These are phyloP conservation scores for Recurvirostra avosetta DNA, from an alignment of 2,113 vertebrate species.

Conservation along the genomic window DNA sequence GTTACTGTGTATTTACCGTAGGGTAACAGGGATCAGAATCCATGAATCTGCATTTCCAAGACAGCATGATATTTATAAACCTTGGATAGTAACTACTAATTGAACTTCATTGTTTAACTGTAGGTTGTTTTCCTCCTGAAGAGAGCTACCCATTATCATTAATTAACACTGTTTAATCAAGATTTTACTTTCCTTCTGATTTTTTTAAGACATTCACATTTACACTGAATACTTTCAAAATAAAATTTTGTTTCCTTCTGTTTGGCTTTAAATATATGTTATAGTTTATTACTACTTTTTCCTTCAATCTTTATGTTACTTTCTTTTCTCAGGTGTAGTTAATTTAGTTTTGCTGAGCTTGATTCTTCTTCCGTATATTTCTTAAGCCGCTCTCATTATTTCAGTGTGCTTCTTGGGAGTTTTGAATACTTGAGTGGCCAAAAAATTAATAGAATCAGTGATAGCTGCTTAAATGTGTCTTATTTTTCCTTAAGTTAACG, in stretches of 20 bases:
- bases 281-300: background rate
- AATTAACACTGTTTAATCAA: background rate
- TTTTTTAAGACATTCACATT: background rate
- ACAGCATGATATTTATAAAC: background rate
- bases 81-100: background rate
- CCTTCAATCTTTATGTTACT: background rate
- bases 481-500: background rate
- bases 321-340: background rate
- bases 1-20: background rate
- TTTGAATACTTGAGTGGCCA: background rate
- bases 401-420: background rate
- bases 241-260: background rate
- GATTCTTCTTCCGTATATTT: background rate
- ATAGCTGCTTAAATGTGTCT: background rate
- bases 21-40: background rate
- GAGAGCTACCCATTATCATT: background rate
- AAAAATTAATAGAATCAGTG: background rate
- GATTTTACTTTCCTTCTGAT: background rate
- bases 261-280: background rate
- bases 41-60: background rate
- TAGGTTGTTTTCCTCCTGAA: background rate
- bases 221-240: background rate
- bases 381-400: background rate
- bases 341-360: background rate
- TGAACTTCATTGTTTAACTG: background rate